Base-by-base conservation (phyloP, 2,888 invertebrate genomes). In the Coleophora deauratella region DNA sequence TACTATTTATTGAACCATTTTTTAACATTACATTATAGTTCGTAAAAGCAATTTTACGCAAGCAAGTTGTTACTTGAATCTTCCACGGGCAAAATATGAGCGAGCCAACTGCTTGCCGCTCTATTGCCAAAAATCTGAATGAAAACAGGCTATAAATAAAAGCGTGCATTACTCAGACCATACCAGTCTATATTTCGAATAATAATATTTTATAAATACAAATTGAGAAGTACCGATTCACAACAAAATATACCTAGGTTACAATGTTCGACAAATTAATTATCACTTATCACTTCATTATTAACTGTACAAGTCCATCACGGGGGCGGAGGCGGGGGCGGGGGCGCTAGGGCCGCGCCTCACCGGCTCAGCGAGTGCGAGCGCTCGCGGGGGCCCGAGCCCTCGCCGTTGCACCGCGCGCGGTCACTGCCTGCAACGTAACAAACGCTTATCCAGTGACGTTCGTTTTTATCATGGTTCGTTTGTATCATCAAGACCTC, bases 291-390 rank as follows among this genome's bases (percentile, higher is more conserved):
- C 81, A 82, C 80, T 76, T 79, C 66, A 73, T 70, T n/a, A 65
- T 66, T 47, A 65, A 69, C 75, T 76, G 75, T 79, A 77, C 78
- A 74, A 65, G 62, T 44, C 52, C 46, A 39, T 51, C 48, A 52
- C 42, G 44, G 44, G 44, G 43, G 37, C 34, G 45, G 43, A 48
- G 45, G 42, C 43, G 38, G 39, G 27, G 45, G 44, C 27, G 38
- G 37, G 36, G 27, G 40, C 40, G 21, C 52, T 54, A 55, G 50
- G 33, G 42, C 42, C 27, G 43, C 67, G 68, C 66, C 87, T 91
- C 91, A 92, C 89, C 91, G 88, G 65, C 91, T 91, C 55, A 92
- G 87, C 62, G 92, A 92, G 74, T 91, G 86, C 56, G 85, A 85
- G 37, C 86, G 79, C 65, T 72, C 73, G 51, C 81, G 80, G 35